phyloP scores from a whole-genome alignment of 2,113 vertebrate species.

The Daboia siamensis region DNA sequence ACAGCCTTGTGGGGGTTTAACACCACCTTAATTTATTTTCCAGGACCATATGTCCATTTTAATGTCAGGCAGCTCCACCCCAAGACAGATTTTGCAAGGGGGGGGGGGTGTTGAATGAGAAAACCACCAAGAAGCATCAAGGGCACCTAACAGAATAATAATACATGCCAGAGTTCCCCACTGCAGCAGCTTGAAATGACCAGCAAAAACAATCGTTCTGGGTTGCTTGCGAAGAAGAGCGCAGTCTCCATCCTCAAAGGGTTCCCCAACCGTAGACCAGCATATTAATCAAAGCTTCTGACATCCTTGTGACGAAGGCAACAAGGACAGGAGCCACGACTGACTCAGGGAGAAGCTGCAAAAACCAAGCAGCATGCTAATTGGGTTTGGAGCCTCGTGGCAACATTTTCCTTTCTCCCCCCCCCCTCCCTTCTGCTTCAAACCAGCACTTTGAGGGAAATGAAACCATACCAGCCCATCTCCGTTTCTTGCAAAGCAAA shows the following conservation, averaged over 20 bases:
- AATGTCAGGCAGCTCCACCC: not conserved
- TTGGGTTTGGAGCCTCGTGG: not conserved
- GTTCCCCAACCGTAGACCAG: not conserved
- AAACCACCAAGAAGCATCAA: not conserved
- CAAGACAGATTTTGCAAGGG: not conserved
- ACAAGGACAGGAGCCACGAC: not conserved
- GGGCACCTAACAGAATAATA: not conserved
- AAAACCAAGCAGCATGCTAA: accelerated
- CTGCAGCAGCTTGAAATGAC: not conserved
- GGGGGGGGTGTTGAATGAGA: not conserved
- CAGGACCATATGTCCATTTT: not conserved
- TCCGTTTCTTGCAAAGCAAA: not conserved
- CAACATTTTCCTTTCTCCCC: accelerated
- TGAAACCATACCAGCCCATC: not conserved
- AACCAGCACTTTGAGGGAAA: not conserved
- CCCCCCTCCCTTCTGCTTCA: not conserved
- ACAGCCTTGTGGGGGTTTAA: not conserved
- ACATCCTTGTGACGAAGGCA: not conserved
- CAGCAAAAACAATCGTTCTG: not conserved
- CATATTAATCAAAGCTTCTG: not conserved
- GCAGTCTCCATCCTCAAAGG: not conserved
- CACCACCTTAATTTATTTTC: not conserved
- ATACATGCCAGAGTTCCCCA: not conserved
- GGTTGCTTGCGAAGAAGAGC: not conserved
- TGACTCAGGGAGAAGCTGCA: accelerated